A percentile compares a stretch with the other conserved stretches of the same genome.
phyloP scores from a whole-genome alignment of 1,140 invertebrate species.

The Goniozus legneri region DNA sequence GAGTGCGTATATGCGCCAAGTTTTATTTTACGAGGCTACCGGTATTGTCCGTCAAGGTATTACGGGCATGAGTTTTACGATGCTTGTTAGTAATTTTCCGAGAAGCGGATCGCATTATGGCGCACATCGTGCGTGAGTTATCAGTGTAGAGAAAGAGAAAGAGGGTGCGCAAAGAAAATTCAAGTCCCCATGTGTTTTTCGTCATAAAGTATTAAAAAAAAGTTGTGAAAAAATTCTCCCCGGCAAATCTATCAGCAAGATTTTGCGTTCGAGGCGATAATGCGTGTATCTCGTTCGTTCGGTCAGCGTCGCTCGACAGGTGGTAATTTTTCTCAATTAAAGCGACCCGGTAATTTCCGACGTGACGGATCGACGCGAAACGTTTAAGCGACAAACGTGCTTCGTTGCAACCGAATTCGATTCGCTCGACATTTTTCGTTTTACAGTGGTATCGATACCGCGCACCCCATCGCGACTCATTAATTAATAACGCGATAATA shows the following conservation, averaged over 20 bases:
- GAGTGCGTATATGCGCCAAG: not conserved
- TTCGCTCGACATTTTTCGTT: too few relatives aligned
- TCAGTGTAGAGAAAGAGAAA: too few relatives aligned
- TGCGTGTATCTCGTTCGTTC: conserved; percentile 16
- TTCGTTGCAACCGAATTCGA: too few relatives aligned
- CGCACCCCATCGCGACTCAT: too few relatives aligned
- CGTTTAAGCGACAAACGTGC: conserved; percentile 23
- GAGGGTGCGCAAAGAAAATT: too few relatives aligned
- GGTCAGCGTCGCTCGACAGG: conserved; percentile 18
- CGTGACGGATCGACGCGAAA: conserved; percentile 16
- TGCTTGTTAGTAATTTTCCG: conserved; percentile 4
- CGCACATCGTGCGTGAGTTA: not conserved
- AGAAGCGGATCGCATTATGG: conserved; percentile 13
- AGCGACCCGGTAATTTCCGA: conserved; percentile 31
- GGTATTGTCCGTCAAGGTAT: not conserved
- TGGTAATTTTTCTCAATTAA: conserved; percentile 31
- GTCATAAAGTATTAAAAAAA: too few relatives aligned
- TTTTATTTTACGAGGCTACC: conserved; percentile 1
- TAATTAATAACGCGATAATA: too few relatives aligned
- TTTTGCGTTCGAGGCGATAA: too few relatives aligned
- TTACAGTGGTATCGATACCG: too few relatives aligned
- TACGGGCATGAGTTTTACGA: conserved; percentile 2
- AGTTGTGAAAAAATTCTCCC: too few relatives aligned
- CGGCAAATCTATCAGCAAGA: too few relatives aligned
- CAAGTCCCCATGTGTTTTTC: too few relatives aligned